Conservation (phyloP, 2,113 vertebrate species). For the Eudyptes chrysolophus region DNA sequence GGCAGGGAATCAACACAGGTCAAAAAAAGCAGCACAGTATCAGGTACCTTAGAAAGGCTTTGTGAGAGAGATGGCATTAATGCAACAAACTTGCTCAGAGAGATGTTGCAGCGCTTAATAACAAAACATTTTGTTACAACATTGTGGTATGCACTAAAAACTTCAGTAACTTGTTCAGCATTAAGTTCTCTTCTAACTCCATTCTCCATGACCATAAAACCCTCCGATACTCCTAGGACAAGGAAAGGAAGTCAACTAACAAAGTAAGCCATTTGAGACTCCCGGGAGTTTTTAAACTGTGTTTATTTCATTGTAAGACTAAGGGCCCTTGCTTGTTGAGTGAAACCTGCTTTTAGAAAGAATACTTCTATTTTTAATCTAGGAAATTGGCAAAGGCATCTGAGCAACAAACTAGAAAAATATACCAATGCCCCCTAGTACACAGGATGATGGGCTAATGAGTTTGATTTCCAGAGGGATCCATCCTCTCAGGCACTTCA, state of each 20-base stretch:
- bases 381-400: background rate
- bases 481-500: background rate
- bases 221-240: background rate
- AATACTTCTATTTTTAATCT: background rate
- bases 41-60: background rate
- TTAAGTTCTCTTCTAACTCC: background rate
- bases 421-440: background rate
- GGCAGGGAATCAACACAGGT: rapidly evolving
- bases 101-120: background rate
- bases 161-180: background rate
- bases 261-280: background rate
- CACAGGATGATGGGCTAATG: rapidly evolving
- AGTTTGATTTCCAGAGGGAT: background rate
- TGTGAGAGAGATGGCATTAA: background rate
- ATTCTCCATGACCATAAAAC: background rate
- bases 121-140: background rate
- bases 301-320: background rate
- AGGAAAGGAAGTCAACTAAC: background rate
- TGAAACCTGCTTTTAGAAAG: background rate
- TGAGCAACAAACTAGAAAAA: background rate
- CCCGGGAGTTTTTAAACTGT: background rate
- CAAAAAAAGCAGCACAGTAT: background rate
- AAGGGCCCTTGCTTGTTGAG: background rate
- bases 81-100: background rate
- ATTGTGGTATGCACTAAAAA: background rate